Base-by-base conservation (phyloP, 1,140 invertebrate species). In the Drosophila ercepeae region DNA sequence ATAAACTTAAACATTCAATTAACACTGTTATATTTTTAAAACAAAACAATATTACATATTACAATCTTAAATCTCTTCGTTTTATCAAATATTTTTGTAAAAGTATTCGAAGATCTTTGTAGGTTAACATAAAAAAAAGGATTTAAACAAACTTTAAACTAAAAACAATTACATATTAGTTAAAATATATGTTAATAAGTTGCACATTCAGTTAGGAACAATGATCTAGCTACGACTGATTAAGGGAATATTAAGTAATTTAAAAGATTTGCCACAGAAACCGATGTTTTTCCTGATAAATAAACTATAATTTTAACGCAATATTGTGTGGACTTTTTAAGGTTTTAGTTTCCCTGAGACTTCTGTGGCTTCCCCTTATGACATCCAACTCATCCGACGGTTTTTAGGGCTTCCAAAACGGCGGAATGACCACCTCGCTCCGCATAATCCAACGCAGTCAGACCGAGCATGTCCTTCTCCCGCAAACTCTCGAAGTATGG, bases 371-470 rank as follows among this genome's bases (percentile, higher is more conserved):
- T 36, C 34, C 34, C 34, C 34, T 13, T n/a, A 11, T 36, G 34
- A n/a, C 11, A 5, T 4, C 3, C 13, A 36, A 5, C 16, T 18
- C 16, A 50, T 19, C 29, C n/a, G 4, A 11, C 9, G 0, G 3
- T 7, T 51, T 34, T 74, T 1, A 90, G 63, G 13, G 74, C 5
- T 5, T 68, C 51, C 1, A 89, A 57, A 11, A 91, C 65, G 3
- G 92, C 75, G 0, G 63, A 0, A 13, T 92, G 88, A 4, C 79
- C 77, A 0, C 60, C 71, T 0, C 91, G 68, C 27, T 76, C 64
- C 0, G 93, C 93, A 41, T 94, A 89, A 7, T 93, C 91, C n/a
- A 83, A 52, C 0, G 94, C 86, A 1, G 91, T 93, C 11, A 93
- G 89, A 0, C 92, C 92, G 0, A 93, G 29, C 55, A 92, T 78